Conservation (phyloP, 2,888 invertebrate genomes). For the Amphipyra berbera region DNA sequence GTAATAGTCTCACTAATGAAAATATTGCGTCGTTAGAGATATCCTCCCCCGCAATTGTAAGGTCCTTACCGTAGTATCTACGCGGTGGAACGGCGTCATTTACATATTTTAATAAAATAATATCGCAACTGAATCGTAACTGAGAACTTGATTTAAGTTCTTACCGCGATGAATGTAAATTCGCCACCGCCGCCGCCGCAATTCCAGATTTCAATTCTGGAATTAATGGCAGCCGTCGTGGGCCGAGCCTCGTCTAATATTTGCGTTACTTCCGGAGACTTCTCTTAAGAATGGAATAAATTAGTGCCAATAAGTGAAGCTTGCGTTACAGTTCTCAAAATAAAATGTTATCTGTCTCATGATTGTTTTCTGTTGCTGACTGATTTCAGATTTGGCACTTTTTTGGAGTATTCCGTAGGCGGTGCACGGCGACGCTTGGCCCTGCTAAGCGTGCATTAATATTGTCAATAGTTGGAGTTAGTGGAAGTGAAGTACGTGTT, state of each 20-base stretch:
- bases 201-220: constrained; percentile 90
- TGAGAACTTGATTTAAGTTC: constrained; percentile 90
- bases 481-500: constrained; percentile 90
- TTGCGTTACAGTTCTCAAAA: constrained; percentile 53
- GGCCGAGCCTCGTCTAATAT: constrained; percentile 87
- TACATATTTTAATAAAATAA: constrained; percentile 90
- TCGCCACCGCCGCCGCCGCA: constrained; percentile 85
- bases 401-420: constrained; percentile 76
- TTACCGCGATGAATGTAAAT: constrained; percentile 90
- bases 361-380: constrained; percentile 12
- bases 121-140: constrained; percentile 90
- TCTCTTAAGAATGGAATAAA: constrained; percentile 87
- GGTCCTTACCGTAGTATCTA: constrained; percentile 84
- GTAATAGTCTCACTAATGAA: constrained; percentile 84
- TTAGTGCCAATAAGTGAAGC: constrained; percentile 78
- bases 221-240: constrained; percentile 88
- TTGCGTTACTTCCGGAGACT: constrained; percentile 88
- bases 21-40: constrained; percentile 86
- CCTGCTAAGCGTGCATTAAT: constrained; percentile 89
- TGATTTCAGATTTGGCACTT: constrained; percentile 58
- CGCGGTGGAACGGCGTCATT: constrained; percentile 84
- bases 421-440: constrained; percentile 82
- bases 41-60: constrained; percentile 84
- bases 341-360: constrained; percentile 39
- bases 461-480: constrained; percentile 90